Conservation (phyloP, 2,888 invertebrate species). For the Nymphalis polychloros region DNA sequence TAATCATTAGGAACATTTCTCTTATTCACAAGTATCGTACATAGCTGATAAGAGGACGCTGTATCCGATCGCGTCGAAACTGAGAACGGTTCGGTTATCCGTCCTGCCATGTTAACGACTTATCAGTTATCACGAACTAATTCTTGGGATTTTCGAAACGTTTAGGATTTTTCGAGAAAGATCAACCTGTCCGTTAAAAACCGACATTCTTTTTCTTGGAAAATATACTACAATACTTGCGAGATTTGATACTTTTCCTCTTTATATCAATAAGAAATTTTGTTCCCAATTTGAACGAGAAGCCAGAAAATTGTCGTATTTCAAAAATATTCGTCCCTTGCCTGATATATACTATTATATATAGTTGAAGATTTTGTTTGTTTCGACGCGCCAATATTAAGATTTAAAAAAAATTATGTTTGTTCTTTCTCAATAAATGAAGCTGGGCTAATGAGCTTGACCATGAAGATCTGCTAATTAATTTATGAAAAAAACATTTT, state of each 20-base stretch:
- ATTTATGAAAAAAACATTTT: too few relatives aligned
- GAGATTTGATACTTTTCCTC: too few relatives aligned
- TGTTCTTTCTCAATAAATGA: too few relatives aligned
- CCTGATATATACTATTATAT: not conserved
- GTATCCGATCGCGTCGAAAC: constrained; percentile 5
- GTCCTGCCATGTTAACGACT: constrained; percentile 16
- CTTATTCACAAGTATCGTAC: not conserved
- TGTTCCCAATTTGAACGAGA: not conserved
- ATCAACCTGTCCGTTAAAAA: not conserved
- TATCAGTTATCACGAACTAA: constrained; percentile 15
- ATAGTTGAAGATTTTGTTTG: too few relatives aligned
- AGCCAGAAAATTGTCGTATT: not conserved
- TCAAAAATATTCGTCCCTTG: not conserved
- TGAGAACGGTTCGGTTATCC: constrained; percentile 12
- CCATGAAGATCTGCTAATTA: too few relatives aligned
- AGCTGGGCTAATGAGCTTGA: too few relatives aligned
- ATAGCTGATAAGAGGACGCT: not conserved
- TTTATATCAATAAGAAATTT: too few relatives aligned
- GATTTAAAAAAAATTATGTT: too few relatives aligned
- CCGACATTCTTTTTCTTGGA: too few relatives aligned
- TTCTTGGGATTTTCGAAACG: constrained; percentile 1
- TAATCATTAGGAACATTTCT: not conserved
- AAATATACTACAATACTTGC: too few relatives aligned
- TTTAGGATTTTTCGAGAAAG: constrained; percentile 3
- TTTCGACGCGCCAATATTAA: too few relatives aligned